Evolutionary conservation across 2,888 invertebrate species (phyloP), one percentile per base, ranked within the genome.

Genomic region (Philopedon plagiatum): DNA sequence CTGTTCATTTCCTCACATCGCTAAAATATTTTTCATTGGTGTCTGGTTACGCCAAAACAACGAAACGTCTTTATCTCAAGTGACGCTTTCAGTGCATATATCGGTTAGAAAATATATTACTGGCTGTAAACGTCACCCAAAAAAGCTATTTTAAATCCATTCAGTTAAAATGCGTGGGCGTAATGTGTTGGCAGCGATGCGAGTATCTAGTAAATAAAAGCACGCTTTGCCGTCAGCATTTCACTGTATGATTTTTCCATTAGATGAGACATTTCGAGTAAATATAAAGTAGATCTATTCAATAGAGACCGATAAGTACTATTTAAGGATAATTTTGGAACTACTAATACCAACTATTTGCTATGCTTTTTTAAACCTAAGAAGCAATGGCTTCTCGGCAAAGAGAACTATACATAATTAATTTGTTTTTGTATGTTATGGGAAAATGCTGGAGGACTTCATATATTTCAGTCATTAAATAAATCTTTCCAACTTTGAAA

Each of bases 81-180:
- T 68, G 60, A 67, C 23, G 54, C 56, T 54, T 54, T 61, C 68
- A 68, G 61, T 62, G 68, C 67, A 49, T 56, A 68, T 62, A 68
- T 68, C 51, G 23, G 54, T 68, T 74, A 70, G 64, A 56, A 49
- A 67, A 75, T 74, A 77, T 73, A 69, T 74, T 72, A 73, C 72
- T 66, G 73, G 76, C 76, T 71, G 75, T 75, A 76, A 78, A 77
- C 76, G 76, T 76, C 75, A 71, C 70, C 57, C 74, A 75, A 75
- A 78, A 76, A 73, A 71, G 76, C 76, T 78, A 78, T 78, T 78
- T 78, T 76, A 74, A 66, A 78, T 74, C 71, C 77, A 75, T 77
- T 77, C 76, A 77, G 71, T 64, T 74, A 69, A 71, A 75, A 60
- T 67, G 71, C 73, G 78, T 77, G 74, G 78, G 77, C 77, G 77